Conservation (phyloP, 2,113 vertebrate genomes). For the Manacus vitellinus region DNA sequence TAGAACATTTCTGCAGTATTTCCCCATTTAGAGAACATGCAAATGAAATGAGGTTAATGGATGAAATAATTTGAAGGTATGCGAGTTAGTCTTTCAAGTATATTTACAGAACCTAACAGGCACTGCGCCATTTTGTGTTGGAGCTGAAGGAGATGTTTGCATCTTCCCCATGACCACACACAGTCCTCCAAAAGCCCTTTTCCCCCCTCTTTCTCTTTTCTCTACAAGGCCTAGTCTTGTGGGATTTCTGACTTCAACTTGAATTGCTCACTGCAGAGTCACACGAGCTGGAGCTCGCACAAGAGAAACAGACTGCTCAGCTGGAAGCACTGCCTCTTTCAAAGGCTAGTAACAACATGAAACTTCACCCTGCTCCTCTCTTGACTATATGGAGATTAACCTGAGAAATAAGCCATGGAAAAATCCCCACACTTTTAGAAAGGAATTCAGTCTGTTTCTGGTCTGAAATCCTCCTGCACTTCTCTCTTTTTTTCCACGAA, state of each 20-base stretch:
- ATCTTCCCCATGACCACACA: background rate
- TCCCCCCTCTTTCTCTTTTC: background rate
- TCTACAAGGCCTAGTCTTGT: background rate
- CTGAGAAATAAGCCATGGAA: background rate
- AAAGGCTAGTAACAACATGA: background rate
- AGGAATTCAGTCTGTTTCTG: background rate
- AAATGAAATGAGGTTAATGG: background rate
- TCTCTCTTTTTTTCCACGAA: background rate
- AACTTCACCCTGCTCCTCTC: background rate
- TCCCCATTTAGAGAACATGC: background rate
- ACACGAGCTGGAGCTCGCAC: background rate
- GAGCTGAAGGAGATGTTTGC: background rate
- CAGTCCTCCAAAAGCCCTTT: background rate
- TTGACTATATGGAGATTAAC: background rate
- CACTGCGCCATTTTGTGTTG: accelerated
- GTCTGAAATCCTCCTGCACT: background rate
- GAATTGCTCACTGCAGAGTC: background rate
- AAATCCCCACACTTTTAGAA: background rate
- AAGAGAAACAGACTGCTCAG: conserved; percentile 23
- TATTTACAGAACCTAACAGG: background rate
- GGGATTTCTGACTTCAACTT: background rate
- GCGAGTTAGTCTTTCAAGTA: background rate
- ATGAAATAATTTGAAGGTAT: background rate
- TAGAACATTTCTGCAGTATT: background rate
- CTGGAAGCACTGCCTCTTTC: background rate